Base-by-base conservation (phyloP, 2,888 invertebrate genomes). In the Yponomeuta cagnagella region DNA sequence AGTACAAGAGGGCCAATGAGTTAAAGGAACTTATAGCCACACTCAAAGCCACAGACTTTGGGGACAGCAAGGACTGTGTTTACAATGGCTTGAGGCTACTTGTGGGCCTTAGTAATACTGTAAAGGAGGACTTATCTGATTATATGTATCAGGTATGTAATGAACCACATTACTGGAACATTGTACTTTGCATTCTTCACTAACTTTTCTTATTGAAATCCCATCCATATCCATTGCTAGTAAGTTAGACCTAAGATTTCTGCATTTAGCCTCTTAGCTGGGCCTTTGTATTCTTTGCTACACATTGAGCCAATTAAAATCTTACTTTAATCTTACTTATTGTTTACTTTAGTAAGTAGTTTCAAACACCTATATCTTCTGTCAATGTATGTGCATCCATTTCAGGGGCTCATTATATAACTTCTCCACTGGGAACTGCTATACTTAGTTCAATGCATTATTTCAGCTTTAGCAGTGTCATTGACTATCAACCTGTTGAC, bases 71-170 rank as follows among this genome's bases (percentile, higher is more conserved):
- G 74, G 85, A 86, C 70, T 74, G 80, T 77, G 72, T 89, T 33
- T 76, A 81, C 65, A 83, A 79, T 75, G 75, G 85, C 58, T 75
- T 93, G 15, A 81, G 80, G 72, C 81, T 89, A 58, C 79, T 93
- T 30, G 78, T 87, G 72, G 78, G 78, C 8, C 77, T 93, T 31
- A 82, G 82, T 72, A 83, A 88, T 75, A 79, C 86, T 33, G 79
- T 84, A 0, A 83, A 81, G 73, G 79, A 83, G 70, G 88, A 92
- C 79, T 74, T 82, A 10, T 82, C 87, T 37, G 69, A 74, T 52
- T 84, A 86, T 77, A 80, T 90, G 73, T 91, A 86, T 78, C 83
- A 89, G 83, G 93, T 92, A 76, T 73, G 73, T 63, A 43, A 8
- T 43, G 43, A 43, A 43, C 33, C 33, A 33, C 5, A 43, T 1